These are phyloP conservation scores for Lasioglossum calceatum DNA, from an alignment of 2,888 invertebrate species.

Conservation along the genomic window DNA sequence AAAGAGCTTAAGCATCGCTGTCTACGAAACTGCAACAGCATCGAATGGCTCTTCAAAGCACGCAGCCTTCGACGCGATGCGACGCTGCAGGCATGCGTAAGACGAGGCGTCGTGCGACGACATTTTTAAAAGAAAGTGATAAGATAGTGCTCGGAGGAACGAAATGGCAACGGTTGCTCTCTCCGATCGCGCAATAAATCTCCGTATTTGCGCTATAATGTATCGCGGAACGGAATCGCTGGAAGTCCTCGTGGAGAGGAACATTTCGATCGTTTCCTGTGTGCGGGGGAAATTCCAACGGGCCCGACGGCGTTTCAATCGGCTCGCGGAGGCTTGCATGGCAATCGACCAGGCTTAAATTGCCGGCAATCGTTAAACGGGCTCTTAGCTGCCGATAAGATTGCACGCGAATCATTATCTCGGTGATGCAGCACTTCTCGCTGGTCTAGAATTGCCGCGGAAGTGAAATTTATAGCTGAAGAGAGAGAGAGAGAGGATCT, in stretches of 20 bases:
- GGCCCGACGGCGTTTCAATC: constrained; percentile 29
- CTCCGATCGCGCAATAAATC: background rate
- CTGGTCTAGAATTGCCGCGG: background rate
- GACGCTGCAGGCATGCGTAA: background rate
- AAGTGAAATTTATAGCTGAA: constrained; percentile 8
- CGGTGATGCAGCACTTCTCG: constrained; percentile 14
- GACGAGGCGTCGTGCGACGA: background rate
- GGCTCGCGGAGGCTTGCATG: constrained; percentile 34
- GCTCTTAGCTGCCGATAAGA: constrained; percentile 21
- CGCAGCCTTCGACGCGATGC: background rate
- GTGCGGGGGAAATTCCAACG: constrained; percentile 2
- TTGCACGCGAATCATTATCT: constrained; percentile 31
- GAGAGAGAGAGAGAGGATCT: background rate
- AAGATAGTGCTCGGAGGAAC: background rate
- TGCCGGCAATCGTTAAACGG: constrained; percentile 35
- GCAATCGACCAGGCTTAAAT: constrained; percentile 21
- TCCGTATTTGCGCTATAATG: background rate
- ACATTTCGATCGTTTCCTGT: background rate
- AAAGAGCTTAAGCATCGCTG: no score
- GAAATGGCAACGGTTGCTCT: background rate
- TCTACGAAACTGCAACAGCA: background rate
- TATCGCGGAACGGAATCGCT: background rate
- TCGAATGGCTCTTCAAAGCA: background rate
- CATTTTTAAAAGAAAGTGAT: constrained; percentile 2
- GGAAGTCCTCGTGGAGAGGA: background rate